Base-by-base conservation (phyloP, 2,797 vertebrate species). In the Fundulus diaphanus region DNA sequence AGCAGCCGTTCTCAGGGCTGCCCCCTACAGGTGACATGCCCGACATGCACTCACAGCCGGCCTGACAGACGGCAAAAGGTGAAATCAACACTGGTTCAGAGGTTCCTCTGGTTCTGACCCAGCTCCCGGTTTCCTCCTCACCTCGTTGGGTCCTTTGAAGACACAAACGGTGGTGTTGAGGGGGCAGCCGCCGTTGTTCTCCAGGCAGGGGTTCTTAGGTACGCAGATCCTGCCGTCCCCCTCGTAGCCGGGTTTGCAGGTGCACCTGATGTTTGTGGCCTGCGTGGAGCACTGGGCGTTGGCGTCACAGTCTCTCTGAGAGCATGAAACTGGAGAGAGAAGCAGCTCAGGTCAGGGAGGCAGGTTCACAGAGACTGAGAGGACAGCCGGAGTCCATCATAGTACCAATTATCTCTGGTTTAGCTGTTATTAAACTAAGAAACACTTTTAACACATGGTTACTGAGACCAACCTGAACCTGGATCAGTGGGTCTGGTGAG, bases 151-250 rank as follows among this genome's bases (percentile, higher is more conserved):
- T 44, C 84, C 87, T 70, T 66, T 89, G 74, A 95, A 96, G 61
- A 95, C 12, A 88, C 98, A 99, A 33, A 87, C 0, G 0, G 96
- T 97, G 7, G 96, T 95, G 85, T 96, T 94, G 65, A 85, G 66
- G 66, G 96, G 96, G 84, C 98, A 99, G 70, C 95, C 96, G 37
- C 97, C 97, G 0, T 96, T 95, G 92, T 92, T 90, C n/a, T 80
- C 18, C 18, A 89, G 57, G 73, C 98, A 99, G 0, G 95, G 97
- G 78, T 99, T 96, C 81, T 82, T 87, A 27, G 96, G 95, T 65
- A 95, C 81, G 68, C 98, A 99, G 65, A 96, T 78, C 40, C 61
- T 94, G 12, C 98, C 98, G 0, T 99, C 94, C 1, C 97, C 98
- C 44, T 95, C 73, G 42, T 95, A 98, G 70, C 94, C 95, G 0